Evolutionary conservation across 2,888 invertebrate species (phyloP).

Genomic region (Drepanosiphum platanoidis): DNA sequence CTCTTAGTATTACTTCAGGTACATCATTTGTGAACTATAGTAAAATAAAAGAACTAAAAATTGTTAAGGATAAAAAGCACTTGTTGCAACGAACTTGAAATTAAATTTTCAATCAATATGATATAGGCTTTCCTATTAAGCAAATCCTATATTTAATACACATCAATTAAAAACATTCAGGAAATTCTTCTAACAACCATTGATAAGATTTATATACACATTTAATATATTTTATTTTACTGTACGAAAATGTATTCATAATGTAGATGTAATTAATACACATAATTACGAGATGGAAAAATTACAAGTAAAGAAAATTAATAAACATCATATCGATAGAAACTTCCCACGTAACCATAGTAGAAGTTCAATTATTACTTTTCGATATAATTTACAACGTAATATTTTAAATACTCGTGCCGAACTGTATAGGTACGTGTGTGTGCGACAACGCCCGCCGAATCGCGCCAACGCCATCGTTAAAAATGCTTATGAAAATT

Average conservation of each 20-base stretch:
- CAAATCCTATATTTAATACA: too few species aligned
- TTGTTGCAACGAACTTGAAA: neutral
- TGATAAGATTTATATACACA: too few species aligned
- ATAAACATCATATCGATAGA: conserved; percentile 24
- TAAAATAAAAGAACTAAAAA: neutral
- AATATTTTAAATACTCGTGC: conserved; percentile 13
- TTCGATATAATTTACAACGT: conserved; percentile 56
- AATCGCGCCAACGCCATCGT: conserved; percentile 49
- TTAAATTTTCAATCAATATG: neutral
- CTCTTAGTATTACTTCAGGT: neutral
- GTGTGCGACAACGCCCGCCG: conserved; percentile 43
- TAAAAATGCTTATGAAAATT: conserved; percentile 48
- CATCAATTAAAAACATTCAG: too few species aligned
- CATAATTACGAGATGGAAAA: neutral
- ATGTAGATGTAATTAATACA: conserved; percentile 34
- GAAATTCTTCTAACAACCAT: too few species aligned
- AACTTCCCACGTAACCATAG: conserved; percentile 30
- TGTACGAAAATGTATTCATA: neutral
- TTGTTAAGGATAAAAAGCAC: neutral
- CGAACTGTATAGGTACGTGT: conserved; percentile 6
- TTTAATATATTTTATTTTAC: neutral
- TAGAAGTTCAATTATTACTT: conserved; percentile 43
- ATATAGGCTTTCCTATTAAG: too few species aligned
- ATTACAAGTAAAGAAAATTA: conserved; percentile 16
- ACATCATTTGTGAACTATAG: neutral